phyloP scores from a whole-genome alignment of 1,140 invertebrate genomes.

The Megalonaias nervosa region DNA sequence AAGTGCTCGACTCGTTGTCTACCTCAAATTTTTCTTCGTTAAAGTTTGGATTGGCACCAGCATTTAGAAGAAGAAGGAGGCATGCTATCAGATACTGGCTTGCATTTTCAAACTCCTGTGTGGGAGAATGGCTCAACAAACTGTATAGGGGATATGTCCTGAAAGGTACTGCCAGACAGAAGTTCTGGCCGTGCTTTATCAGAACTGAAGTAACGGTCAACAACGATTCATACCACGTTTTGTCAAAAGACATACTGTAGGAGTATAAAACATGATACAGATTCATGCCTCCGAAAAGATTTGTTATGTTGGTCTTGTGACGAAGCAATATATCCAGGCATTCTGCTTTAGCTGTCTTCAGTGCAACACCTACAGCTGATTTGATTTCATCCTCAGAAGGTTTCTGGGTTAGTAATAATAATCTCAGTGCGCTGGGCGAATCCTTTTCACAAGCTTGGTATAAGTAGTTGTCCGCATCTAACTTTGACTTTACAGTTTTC shows the following conservation, averaged over 20 bases:
- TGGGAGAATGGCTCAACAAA: slow-evolving; percentile 42
- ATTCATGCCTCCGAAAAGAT: slow-evolving; percentile 62
- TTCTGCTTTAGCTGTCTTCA: slow-evolving; percentile 50
- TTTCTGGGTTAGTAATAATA: slow-evolving; percentile 46
- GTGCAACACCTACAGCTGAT: slow-evolving; percentile 46
- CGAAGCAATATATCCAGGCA: slow-evolving; percentile 58
- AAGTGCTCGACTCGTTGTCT: slow-evolving; percentile 36
- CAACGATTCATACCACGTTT: slow-evolving; percentile 54
- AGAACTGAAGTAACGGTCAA: slow-evolving; percentile 55
- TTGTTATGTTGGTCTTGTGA: slow-evolving; percentile 38
- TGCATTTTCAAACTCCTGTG: slow-evolving; percentile 43
- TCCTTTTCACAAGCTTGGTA: slow-evolving; percentile 49
- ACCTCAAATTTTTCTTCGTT: slow-evolving; percentile 56
- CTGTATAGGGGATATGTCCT: slow-evolving; percentile 63
- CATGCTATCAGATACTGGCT: slow-evolving; percentile 46
- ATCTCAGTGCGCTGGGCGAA: slow-evolving; percentile 50
- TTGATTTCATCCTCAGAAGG: slow-evolving; percentile 44
- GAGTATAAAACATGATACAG: slow-evolving; percentile 61
- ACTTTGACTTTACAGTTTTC: slow-evolving; percentile 6
- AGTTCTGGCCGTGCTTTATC: slow-evolving; percentile 51
- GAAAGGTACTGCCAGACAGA: slow-evolving; percentile 47
- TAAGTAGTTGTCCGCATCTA: slow-evolving; percentile 20
- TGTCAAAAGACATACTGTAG: slow-evolving; percentile 54
- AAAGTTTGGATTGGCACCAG: slow-evolving; percentile 62
- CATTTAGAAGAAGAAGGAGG: slow-evolving; percentile 49